Conservation (phyloP, 2,797 vertebrate species). For the Scarus forsteni region DNA sequence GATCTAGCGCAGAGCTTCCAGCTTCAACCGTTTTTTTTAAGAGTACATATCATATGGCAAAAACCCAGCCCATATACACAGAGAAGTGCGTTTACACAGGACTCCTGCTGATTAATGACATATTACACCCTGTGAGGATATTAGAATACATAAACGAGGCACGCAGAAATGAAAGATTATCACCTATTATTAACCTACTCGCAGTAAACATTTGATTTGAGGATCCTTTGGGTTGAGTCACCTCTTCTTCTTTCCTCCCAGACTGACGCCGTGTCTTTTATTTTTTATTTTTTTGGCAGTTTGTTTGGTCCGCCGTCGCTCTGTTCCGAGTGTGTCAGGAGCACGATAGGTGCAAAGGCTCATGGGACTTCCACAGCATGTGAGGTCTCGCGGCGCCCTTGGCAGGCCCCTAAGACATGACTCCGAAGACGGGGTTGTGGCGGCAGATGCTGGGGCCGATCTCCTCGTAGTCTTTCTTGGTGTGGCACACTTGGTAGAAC, state of each 20-base stretch:
- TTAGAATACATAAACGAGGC: slow-evolving; percentile 84
- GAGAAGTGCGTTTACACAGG: slow-evolving; percentile 83
- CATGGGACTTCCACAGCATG: slow-evolving; percentile 48
- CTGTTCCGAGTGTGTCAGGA: slow-evolving; percentile 36
- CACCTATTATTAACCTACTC: slow-evolving; percentile 81
- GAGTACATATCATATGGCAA: slow-evolving; percentile 88
- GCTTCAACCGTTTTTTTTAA: slow-evolving; percentile 25
- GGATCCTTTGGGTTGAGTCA: slow-evolving; percentile 87
- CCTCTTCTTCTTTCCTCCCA: slow-evolving; percentile 74
- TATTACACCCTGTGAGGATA: slow-evolving; percentile 87
- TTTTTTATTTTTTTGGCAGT: slow-evolving; percentile 38
- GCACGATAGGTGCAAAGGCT: slow-evolving; percentile 66
- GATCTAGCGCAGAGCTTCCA: slow-evolving; percentile 6
- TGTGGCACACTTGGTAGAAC: slow-evolving; percentile 99
- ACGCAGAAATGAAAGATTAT: slow-evolving; percentile 88
- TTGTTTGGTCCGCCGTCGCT: slow-evolving; percentile 74
- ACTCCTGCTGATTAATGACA: slow-evolving; percentile 81
- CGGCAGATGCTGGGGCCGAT: slow-evolving; percentile 99
- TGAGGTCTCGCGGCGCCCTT: slow-evolving; percentile 28
- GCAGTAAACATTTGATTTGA: slow-evolving; percentile 79
- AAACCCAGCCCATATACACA: slow-evolving; percentile 83
- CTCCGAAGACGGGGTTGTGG: slow-evolving; percentile 98
- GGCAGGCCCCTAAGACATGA: slow-evolving; percentile 91
- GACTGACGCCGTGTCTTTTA: slow-evolving; percentile 34
- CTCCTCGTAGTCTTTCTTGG: slow-evolving; percentile 99